A percentile compares a stretch with the other conserved stretches of the same genome.
These are phyloP conservation scores for Brachionus angularis DNA, from an alignment of 1,140 invertebrate genomes.

Conservation along the genomic window DNA sequence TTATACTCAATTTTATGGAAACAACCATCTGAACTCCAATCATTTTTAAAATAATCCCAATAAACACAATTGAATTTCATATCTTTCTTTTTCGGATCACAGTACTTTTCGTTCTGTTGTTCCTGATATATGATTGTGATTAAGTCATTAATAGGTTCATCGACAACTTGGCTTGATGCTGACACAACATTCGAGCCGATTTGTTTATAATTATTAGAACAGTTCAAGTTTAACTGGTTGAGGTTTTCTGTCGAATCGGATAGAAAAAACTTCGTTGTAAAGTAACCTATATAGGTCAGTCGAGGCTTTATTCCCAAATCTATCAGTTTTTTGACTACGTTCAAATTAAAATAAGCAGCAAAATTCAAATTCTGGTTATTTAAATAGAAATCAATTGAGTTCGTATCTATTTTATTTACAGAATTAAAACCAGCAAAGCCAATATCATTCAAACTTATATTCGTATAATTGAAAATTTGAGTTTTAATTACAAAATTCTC, in stretches of 20 bases:
- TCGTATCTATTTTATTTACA: background rate
- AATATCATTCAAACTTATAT: background rate
- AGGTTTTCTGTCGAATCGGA: too few species aligned
- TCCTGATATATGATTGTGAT: background rate
- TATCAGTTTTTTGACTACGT: background rate
- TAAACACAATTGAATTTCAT: background rate
- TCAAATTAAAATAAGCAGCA: constrained; percentile 2
- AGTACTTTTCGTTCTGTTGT: constrained; percentile 22
- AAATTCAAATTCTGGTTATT: background rate
- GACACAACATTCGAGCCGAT: background rate
- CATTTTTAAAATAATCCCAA: constrained; percentile 3
- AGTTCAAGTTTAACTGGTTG: too few species aligned
- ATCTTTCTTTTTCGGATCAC: background rate
- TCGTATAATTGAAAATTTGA: background rate
- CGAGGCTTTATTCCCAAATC: background rate
- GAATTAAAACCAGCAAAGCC: background rate
- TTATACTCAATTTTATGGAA: background rate
- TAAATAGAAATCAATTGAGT: background rate
- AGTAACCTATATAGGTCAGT: too few species aligned
- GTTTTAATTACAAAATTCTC: constrained; percentile 21
- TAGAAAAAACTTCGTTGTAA: too few species aligned
- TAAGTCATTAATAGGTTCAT: background rate
- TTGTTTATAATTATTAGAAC: background rate
- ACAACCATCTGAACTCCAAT: background rate
- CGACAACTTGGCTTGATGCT: background rate